Evolutionary conservation across 2,797 vertebrate species (phyloP).

Genomic region (Australoheros facetus): DNA sequence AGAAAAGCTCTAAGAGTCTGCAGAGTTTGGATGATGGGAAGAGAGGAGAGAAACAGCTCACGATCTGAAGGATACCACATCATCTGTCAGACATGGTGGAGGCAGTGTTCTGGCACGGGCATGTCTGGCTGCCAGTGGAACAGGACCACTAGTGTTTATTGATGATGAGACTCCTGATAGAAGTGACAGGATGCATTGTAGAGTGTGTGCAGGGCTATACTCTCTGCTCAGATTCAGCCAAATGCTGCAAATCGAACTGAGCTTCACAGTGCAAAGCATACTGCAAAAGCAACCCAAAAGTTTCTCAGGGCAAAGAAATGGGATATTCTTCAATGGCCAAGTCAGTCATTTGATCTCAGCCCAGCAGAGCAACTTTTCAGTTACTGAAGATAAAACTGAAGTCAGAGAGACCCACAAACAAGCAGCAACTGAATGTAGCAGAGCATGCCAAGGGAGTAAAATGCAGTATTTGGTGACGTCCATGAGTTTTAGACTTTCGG

Average conservation of each 20-base stretch:
- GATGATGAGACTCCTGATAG: neutral
- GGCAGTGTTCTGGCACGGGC: neutral
- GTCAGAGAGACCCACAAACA: neutral
- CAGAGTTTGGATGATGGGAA: neutral
- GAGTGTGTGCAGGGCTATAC: neutral
- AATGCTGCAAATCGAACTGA: neutral
- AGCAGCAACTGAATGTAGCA: neutral
- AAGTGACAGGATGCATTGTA: neutral
- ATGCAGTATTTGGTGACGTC: rapidly evolving
- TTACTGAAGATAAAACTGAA: neutral
- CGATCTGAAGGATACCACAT: neutral
- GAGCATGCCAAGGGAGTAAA: neutral
- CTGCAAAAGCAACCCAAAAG: neutral
- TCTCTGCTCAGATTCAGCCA: neutral
- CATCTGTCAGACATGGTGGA: neutral
- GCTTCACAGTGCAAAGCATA: neutral
- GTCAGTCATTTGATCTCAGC: neutral
- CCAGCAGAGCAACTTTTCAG: neutral
- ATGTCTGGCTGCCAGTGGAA: neutral
- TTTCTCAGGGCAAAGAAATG: neutral
- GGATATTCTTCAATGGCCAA: neutral
- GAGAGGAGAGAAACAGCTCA: neutral
- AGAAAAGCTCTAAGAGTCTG: neutral
- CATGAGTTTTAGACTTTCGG: neutral
- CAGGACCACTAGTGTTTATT: neutral